Evolutionary conservation across 2,888 invertebrate genomes (phyloP), one percentile per base, ranked within the genome.

Genomic region (Alcis repandata): DNA sequence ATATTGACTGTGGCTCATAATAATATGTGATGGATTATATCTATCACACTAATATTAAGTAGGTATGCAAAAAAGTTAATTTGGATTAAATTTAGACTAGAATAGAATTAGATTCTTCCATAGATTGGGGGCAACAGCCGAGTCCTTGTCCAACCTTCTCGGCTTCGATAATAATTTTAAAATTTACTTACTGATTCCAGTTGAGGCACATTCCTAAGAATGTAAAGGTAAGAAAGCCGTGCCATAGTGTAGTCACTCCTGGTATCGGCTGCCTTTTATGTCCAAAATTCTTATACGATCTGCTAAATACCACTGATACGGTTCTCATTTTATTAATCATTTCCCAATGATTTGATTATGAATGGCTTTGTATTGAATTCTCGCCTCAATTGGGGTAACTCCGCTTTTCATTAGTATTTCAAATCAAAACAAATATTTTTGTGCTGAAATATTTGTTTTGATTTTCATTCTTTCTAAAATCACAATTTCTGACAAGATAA

Each of bases 241-340:
- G 92, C 93, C 93, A 93, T 13, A 91, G 20, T 15, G 84, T 76
- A 17, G 93, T 92, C 22, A 89, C 61, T 4, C 53, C 1, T 8
- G 92, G 83, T 57, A 82, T 76, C 6, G 87, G 87, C 73, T 90
- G 76, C 58, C 85, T 80, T 80, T 90, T 90, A 67, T 92, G 93
- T 0, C 93, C 93, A 79, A 93, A 93, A 74, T 92, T 91, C 83
- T 92, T 92, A 59, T 80, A 89, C 4, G 80, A 78, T 73, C 90
- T 85, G 48, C 51, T 65, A 57, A 60, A 56, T 15, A 74, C 17
- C 45, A 69, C 20, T 13, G 48, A 36, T 1, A 53, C 32, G 0
- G 63, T 58, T 68, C 63, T 79, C 1, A 73, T 13, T 59, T 58
- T 22, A 45, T 53, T 57, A 33, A 68, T 10, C 58, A 63, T 60